Evolutionary conservation across 2,797 vertebrate genomes (phyloP).

Genomic region (Coreius guichenoti): DNA sequence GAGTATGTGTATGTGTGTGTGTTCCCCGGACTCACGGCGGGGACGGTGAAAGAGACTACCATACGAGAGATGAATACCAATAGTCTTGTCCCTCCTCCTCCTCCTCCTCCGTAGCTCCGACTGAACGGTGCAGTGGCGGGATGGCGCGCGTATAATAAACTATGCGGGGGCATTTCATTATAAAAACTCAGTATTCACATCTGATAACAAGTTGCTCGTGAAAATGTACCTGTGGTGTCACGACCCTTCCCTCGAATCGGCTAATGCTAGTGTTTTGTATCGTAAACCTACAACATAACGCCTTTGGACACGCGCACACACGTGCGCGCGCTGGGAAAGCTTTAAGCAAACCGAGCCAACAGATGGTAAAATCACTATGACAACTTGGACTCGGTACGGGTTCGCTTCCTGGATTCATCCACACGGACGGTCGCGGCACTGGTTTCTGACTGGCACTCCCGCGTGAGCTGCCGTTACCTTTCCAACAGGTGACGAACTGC

Average conservation of each 20-base stretch:
- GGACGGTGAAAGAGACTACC: conserved; percentile 64
- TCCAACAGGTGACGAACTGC: conserved; percentile 56
- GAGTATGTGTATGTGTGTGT: conserved; percentile 37
- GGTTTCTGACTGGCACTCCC: neutral
- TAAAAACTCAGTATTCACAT: conserved; percentile 28
- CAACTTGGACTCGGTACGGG: conserved; percentile 47
- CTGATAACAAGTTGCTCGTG: neutral
- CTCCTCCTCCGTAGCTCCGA: conserved; percentile 50
- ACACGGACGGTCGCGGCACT: neutral
- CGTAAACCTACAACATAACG: conserved; percentile 1
- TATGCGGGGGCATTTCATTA: conserved; percentile 54
- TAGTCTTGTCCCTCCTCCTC: conserved; percentile 57
- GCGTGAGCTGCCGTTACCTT: conserved; percentile 22
- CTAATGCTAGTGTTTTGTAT: neutral
- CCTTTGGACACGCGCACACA: neutral
- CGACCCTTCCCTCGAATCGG: neutral
- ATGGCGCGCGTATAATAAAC: conserved; percentile 59
- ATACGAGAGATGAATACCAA: conserved; percentile 68
- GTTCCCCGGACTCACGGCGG: conserved; percentile 62
- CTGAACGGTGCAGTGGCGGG: conserved; percentile 58
- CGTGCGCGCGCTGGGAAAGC: neutral
- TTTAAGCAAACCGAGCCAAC: conserved; percentile 27
- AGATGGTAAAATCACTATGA: conserved; percentile 62
- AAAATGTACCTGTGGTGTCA: conserved; percentile 1
- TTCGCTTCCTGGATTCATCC: conserved; percentile 19